Base-by-base conservation (phyloP, 2,888 invertebrate species). In the Psococerastis gibbosa region DNA sequence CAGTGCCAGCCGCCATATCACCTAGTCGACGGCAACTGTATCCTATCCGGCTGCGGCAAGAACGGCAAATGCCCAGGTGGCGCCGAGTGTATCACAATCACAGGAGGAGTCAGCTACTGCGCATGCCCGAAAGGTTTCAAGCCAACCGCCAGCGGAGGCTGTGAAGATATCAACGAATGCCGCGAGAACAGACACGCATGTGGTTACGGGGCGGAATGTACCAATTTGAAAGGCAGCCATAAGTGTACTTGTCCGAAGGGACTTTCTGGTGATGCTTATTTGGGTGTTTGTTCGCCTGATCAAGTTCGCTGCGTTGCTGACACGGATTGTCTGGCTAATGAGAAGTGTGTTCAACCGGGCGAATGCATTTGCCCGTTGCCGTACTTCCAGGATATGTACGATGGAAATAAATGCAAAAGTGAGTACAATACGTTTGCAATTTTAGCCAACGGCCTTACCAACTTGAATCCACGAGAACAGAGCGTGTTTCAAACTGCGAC, bases 361-460 rank as follows among this genome's bases (percentile, higher is more conserved):
- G 80, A 85, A 61, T 91, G 91, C 56, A 72, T 88, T 15, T 91
- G 91, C 56, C 84, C 85, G 22, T 87, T 88, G 15, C 91, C 91
- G 1, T 91, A 78, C 63, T 88, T 84, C 60, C 71, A 79, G 22
- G 89, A 91, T 57, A 72, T 78, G 8, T 68, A 71, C 16, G 84
- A 88, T 56, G 77, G 75, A 27, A 83, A 84, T 57, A 78, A 79
- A 57, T 91, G 91, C 58, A 88, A 88, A 64, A 89, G 82, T 66
- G 55, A 57, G 58, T 57, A 18, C 18, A 43, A 46, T 3, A 11
- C 20, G 8, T 27, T 27, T 11, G 11, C 27, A 27, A 9, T n/a
- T n/a, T n/a, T n/a, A n/a, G n/a, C n/a, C n/a, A n/a, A n/a, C n/a
- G n/a, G n/a, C n/a, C n/a, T n/a, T n/a, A n/a, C n/a, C n/a, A n/a